A percentile compares a stretch with the other conserved stretches of the same genome.
phyloP scores from a whole-genome alignment of 2,113 vertebrate species.

The Rhinoderma darwinii region DNA sequence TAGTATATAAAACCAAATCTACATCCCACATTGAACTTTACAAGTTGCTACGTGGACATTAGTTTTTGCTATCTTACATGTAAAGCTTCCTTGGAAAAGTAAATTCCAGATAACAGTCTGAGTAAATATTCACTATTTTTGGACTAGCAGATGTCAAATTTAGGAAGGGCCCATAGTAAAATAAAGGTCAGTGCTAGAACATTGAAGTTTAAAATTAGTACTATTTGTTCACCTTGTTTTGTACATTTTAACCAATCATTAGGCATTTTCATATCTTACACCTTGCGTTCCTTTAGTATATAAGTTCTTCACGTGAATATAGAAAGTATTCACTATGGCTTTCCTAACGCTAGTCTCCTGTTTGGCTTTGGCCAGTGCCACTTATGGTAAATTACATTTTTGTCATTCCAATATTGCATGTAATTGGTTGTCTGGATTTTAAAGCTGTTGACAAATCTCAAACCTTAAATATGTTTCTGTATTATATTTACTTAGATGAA shows the following conservation, averaged over 20 bases:
- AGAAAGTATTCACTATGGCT: conserved; percentile 56
- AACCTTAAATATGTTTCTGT: too few species aligned
- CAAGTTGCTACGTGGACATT: too few species aligned
- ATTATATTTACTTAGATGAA: neutral
- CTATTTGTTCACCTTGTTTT: neutral
- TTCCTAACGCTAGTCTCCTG: conserved; percentile 65
- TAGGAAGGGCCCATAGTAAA: neutral
- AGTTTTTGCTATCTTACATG: too few species aligned
- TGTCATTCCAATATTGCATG: neutral
- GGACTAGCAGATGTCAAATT: neutral
- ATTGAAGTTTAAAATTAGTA: neutral
- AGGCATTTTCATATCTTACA: neutral
- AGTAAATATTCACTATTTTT: neutral
- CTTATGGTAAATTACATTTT: conserved; percentile 43
- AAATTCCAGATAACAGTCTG: neutral
- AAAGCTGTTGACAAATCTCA: neutral
- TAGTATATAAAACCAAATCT: too few species aligned
- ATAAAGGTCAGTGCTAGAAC: neutral
- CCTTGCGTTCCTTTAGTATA: neutral
- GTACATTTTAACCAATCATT: neutral
- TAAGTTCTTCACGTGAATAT: neutral
- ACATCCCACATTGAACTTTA: too few species aligned
- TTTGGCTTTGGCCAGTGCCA: conserved; percentile 62
- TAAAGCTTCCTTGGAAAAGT: neutral
- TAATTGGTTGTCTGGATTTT: neutral